phyloP scores from a whole-genome alignment of 2,113 vertebrate species.

The Calypte anna region DNA sequence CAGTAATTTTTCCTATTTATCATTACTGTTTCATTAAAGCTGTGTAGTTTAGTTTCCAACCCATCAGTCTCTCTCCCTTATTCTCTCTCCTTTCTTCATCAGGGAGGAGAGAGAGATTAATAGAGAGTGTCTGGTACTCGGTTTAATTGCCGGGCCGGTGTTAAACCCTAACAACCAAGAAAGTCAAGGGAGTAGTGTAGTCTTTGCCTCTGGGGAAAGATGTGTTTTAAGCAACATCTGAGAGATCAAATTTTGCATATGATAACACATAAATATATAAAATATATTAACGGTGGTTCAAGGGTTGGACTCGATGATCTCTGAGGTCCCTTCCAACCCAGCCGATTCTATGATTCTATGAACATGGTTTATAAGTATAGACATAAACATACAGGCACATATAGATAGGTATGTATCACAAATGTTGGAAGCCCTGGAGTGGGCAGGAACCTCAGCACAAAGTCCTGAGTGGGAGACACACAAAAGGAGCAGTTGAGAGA shows the following conservation, averaged over 20 bases:
- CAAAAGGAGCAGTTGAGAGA: conserved; percentile 31
- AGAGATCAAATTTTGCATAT: not conserved
- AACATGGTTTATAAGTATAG: not conserved
- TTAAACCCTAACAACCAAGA: not conserved
- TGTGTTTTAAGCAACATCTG: not conserved
- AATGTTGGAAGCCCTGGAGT: not conserved
- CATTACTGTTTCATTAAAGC: too few species aligned
- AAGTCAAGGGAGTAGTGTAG: not conserved
- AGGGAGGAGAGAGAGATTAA: too few species aligned
- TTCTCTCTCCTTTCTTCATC: too few species aligned
- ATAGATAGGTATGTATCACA: not conserved
- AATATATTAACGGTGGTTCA: not conserved
- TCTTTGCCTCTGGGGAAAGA: not conserved
- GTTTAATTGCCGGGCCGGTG: too few species aligned
- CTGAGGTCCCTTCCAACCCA: too few species aligned
- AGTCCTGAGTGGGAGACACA: not conserved
- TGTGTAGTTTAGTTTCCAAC: too few species aligned
- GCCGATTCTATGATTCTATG: too few species aligned
- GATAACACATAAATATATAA: not conserved
- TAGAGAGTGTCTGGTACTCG: too few species aligned
- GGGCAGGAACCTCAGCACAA: conserved; percentile 2
- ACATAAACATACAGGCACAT: not conserved
- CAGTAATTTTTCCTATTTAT: too few species aligned
- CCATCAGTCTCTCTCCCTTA: too few species aligned
- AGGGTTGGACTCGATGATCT: too few species aligned